These are phyloP conservation scores for Benitochromis conjunctus DNA, from an alignment of 2,113 vertebrate genomes.

Conservation along the genomic window DNA sequence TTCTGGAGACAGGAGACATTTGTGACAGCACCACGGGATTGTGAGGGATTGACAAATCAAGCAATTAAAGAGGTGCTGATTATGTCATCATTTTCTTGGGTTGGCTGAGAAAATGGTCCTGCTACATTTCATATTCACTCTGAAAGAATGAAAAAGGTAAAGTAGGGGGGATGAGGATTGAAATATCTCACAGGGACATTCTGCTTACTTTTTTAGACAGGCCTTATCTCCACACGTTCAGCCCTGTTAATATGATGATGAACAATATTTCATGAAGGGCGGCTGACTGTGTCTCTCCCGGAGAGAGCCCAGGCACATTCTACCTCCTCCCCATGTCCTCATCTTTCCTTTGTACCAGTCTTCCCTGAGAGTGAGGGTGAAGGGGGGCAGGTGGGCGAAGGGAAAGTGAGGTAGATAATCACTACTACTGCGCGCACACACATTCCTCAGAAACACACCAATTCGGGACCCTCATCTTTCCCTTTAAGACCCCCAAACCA, in stretches of 20 bases:
- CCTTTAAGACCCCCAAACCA: slow-evolving; percentile 79
- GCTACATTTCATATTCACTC: slow-evolving; percentile 65
- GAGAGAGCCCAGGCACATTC: slow-evolving; percentile 70
- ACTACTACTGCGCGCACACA: slow-evolving; percentile 7
- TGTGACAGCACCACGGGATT: background rate
- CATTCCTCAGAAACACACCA: slow-evolving; percentile 25
- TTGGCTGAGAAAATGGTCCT: slow-evolving; percentile 52
- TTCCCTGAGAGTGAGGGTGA: slow-evolving; percentile 74
- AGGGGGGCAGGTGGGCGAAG: slow-evolving; percentile 80
- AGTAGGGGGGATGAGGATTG: slow-evolving; percentile 51
- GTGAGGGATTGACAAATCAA: slow-evolving; percentile 67
- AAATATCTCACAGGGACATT: slow-evolving; percentile 73
- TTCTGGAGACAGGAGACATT: background rate
- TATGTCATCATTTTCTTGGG: slow-evolving; percentile 72
- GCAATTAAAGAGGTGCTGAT: slow-evolving; percentile 70
- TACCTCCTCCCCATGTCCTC: slow-evolving; percentile 70
- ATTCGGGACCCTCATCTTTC: slow-evolving; percentile 60
- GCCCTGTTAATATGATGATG: slow-evolving; percentile 86
- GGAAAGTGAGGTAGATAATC: slow-evolving; percentile 70
- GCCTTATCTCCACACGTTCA: slow-evolving; percentile 80
- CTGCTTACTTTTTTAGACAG: slow-evolving; percentile 77
- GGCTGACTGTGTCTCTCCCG: slow-evolving; percentile 74
- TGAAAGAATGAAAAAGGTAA: slow-evolving; percentile 63
- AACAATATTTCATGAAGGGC: slow-evolving; percentile 85
- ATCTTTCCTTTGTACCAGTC: slow-evolving; percentile 81